phyloP scores from a whole-genome alignment of 2,113 vertebrate genomes.

The Siphamia tubifer region DNA sequence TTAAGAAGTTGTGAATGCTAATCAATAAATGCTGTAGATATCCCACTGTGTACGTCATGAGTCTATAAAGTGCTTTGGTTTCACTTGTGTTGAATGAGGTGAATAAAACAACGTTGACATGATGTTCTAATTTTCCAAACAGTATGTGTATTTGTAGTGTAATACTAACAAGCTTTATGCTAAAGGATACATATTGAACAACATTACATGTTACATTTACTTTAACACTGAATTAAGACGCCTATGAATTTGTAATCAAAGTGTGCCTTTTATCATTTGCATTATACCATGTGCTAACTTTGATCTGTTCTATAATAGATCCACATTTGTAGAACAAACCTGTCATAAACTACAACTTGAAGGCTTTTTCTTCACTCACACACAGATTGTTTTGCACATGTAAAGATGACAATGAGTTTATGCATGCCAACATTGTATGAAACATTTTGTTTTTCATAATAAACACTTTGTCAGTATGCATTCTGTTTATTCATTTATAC shows the following conservation, averaged over 20 bases:
- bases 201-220: not conserved
- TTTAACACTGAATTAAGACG: constrained; percentile 14
- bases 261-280: not conserved
- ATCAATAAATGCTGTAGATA: too few species aligned
- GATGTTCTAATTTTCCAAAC: too few species aligned
- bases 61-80: too few species aligned
- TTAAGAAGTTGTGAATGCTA: too few species aligned
- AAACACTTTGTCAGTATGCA: constrained; percentile 54
- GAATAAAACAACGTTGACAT: too few species aligned
- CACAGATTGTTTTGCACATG: not conserved
- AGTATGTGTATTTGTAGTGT: too few species aligned
- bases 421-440: not conserved
- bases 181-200: not conserved
- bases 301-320: not conserved
- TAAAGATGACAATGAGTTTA: not conserved
- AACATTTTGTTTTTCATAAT: constrained; percentile 52
- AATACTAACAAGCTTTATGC: not conserved
- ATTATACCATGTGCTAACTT: not conserved
- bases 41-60: too few species aligned
- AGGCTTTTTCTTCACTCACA: not conserved
- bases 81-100: too few species aligned
- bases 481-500: constrained; percentile 71
- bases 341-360: not conserved
- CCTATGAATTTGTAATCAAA: not conserved
- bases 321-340: constrained; percentile 5